A percentile compares a stretch with the other conserved stretches of the same genome.
These are phyloP conservation scores for Thamnaconus septentrionalis DNA, from an alignment of 2,113 vertebrate genomes.

Conservation along the genomic window DNA sequence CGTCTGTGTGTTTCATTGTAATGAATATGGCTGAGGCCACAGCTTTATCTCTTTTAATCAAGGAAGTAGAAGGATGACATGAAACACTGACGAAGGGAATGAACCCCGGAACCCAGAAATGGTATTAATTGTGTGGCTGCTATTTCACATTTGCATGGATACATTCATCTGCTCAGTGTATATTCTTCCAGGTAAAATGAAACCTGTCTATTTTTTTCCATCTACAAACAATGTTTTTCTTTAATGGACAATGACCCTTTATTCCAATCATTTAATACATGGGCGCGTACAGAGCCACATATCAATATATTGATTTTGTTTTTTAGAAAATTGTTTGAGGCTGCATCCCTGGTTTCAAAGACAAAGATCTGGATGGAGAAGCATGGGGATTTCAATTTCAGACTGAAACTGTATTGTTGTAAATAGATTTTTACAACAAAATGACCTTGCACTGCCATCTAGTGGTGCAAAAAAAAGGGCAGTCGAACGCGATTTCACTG, in stretches of 20 bases:
- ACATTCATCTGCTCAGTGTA: not conserved
- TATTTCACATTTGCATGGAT: slow-evolving; percentile 8
- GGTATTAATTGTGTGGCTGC: slow-evolving; percentile 41
- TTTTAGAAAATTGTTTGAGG: too few species aligned
- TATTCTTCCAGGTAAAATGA: not conserved
- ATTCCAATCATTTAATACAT: too few species aligned
- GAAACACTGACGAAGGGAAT: slow-evolving; percentile 46
- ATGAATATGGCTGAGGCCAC: slow-evolving; percentile 53
- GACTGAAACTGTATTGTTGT: too few species aligned
- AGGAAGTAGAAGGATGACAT: slow-evolving; percentile 60
- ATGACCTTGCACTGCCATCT: slow-evolving; percentile 38
- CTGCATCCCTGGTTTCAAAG: too few species aligned
- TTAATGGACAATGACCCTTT: too few species aligned
- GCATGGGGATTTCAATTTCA: too few species aligned
- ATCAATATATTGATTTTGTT: too few species aligned
- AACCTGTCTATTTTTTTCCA: not conserved
- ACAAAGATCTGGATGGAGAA: too few species aligned
- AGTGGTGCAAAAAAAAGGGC: slow-evolving; percentile 18
- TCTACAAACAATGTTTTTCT: too few species aligned
- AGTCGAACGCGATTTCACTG: too few species aligned
- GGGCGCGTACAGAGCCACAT: too few species aligned
- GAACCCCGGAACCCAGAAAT: slow-evolving; percentile 29
- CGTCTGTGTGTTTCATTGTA: slow-evolving; percentile 46
- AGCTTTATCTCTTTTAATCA: slow-evolving; percentile 65
- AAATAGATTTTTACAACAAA: not conserved